Evolutionary conservation across 2,113 vertebrate species (phyloP), one percentile per base, ranked within the genome.

Genomic region (Strigops habroptila): DNA sequence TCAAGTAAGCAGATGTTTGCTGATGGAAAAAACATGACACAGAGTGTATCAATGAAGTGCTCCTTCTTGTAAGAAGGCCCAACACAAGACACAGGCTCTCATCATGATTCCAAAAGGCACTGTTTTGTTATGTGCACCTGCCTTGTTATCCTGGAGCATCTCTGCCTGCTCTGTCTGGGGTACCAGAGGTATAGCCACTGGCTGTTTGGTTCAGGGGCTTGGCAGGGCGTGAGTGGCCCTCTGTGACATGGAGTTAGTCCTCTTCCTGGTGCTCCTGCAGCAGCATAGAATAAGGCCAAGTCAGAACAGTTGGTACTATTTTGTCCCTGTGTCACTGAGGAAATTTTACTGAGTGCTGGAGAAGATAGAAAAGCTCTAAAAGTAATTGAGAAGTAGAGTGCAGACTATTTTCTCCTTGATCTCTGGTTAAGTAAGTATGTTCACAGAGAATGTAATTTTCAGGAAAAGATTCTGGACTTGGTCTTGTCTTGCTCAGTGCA

Each of bases 161-260:
- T 57, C 23, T 48, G 60, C 16, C 5, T 1, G 0, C 27, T 37
- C 16, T 25, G 19, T 12, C 52, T 25, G 21, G 8, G 9, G 28
- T 76, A 33, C 59, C 18, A 18, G 18, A 14, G 6, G 9, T 16
- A 2, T 9, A 33, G 64, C 33, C 12, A 1, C 16, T 4, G 19
- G 27, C 62, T 35, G 28, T 18, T 51, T 6, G 6, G 46, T 33
- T 31, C 52, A 24, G 35, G n/a, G 52, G 5, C n/a, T 48, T 12
- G 11, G 24, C 1, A 35, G 28, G 41, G 22, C 1, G 0, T 5
- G 43, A 27, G 8, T 79, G 28, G 31, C 6, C 2, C 25, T 57
- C 31, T 3, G 2, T 49, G 30, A 23, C 25, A 7, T 1, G 3
- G 18, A 39, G 0, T 55, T 33, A 37, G 14, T 60, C 22, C 28